A percentile compares a stretch with the other conserved stretches of the same genome.
Conservation (phyloP, 2,797 vertebrate genomes). For the Acipenser ruthenus region DNA sequence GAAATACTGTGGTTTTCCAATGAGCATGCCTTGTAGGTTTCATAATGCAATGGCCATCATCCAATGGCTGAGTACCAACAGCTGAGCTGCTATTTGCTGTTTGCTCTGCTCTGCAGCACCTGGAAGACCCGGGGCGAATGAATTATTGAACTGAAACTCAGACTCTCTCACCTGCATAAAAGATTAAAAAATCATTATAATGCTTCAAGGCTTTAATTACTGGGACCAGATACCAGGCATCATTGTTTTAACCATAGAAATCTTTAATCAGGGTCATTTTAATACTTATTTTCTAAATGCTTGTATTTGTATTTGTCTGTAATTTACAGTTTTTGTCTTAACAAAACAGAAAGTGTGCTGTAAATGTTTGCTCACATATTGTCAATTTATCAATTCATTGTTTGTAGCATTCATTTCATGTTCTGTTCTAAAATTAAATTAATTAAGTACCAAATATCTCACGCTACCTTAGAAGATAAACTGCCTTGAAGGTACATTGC, state of each 20-base stretch:
- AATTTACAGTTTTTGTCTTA: too few relatives aligned
- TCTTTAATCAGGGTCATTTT: conserved; percentile 18
- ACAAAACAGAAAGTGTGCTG: too few relatives aligned
- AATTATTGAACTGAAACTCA: conserved; percentile 73
- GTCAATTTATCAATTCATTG: too few relatives aligned
- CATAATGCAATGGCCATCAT: conserved; percentile 85
- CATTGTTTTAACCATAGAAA: conserved; percentile 14
- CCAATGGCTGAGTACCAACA: conserved; percentile 77
- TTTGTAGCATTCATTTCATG: too few relatives aligned
- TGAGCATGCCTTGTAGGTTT: conserved; percentile 83
- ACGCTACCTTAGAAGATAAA: too few relatives aligned
- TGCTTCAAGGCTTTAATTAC: conserved; percentile 74
- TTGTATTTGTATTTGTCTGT: conserved; percentile 23
- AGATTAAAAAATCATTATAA: conserved; percentile 78
- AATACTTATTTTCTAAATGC: conserved; percentile 32
- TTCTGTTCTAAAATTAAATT: too few relatives aligned
- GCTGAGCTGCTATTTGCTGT: conserved; percentile 62
- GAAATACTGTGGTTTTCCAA: conserved; percentile 71
- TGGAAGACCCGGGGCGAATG: conserved; percentile 70
- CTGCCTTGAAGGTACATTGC: too few relatives aligned
- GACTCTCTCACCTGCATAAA: conserved; percentile 75
- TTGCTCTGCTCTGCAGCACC: conserved; percentile 77
- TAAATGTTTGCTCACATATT: too few relatives aligned
- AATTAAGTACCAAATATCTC: too few relatives aligned
- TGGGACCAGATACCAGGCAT: conserved; percentile 47